These are phyloP conservation scores for Cochlearius cochlearius DNA, from an alignment of 2,113 vertebrate species.

Conservation along the genomic window DNA sequence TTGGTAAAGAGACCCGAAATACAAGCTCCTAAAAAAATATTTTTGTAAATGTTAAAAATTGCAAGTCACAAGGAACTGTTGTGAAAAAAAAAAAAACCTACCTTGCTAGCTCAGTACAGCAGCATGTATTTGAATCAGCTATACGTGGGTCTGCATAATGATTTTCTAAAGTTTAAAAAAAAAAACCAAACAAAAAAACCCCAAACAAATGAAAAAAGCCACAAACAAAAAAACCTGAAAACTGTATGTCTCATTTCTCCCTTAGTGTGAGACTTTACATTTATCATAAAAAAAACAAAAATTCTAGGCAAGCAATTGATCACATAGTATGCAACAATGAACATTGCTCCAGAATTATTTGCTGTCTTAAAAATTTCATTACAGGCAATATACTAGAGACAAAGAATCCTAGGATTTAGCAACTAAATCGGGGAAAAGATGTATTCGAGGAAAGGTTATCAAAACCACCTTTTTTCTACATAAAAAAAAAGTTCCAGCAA, in stretches of 20 bases:
- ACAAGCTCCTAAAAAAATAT: not conserved
- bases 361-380: conserved; percentile 12
- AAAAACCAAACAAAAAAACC: not conserved
- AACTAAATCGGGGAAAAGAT: conserved; percentile 9
- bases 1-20: not conserved
- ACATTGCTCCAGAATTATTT: not conserved
- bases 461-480: not conserved
- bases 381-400: not conserved
- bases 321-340: not conserved
- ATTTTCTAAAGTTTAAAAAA: not conserved
- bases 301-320: not conserved
- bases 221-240: not conserved
- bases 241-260: not conserved
- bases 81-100: not conserved
- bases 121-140: not conserved
- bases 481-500: not conserved
- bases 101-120: not conserved
- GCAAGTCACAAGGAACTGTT: not conserved
- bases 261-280: not conserved
- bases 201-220: too few species aligned
- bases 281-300: not conserved
- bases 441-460: conserved; percentile 12
- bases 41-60: not conserved
- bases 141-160: not conserved
- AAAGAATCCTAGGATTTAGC: conserved; percentile 21